Percentiles rank a stretch among this genome's conserved stretches.
Conservation (phyloP, 2,797 vertebrate species). For the Enteromius thamalakanensis region DNA sequence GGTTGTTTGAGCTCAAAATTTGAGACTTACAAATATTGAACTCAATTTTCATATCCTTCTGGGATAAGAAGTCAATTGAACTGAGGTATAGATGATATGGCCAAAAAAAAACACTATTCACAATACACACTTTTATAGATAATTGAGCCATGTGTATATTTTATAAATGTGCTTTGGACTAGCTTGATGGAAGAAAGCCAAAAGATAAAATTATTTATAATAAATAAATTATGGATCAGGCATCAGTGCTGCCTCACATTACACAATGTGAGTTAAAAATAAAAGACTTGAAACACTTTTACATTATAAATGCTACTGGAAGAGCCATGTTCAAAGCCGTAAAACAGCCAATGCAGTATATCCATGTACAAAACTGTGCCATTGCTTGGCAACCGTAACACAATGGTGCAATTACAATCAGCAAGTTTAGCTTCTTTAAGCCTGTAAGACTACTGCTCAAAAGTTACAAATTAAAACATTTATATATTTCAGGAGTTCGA, state of each 20-base stretch:
- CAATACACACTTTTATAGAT: neutral
- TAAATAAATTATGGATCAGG: neutral
- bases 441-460: neutral
- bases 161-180: neutral
- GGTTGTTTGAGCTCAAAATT: neutral
- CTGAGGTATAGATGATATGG: neutral
- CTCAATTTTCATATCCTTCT: neutral
- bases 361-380: neutral
- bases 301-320: constrained; percentile 1
- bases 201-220: constrained; percentile 1
- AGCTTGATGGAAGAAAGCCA: neutral
- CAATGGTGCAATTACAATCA: neutral
- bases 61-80: neutral
- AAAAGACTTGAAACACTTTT: neutral
- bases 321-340: neutral
- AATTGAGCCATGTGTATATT: neutral
- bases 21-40: neutral
- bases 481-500: too few relatives aligned
- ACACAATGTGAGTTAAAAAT: neutral
- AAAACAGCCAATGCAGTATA: neutral
- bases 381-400: neutral
- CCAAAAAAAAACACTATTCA: neutral
- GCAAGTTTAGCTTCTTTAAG: neutral
- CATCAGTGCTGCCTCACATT: neutral
- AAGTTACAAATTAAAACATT: neutral